Percentiles rank a stretch among this genome's conserved stretches.
Evolutionary conservation across 2,113 vertebrate genomes (phyloP).

Genomic region (Coregonus clupeaformis): DNA sequence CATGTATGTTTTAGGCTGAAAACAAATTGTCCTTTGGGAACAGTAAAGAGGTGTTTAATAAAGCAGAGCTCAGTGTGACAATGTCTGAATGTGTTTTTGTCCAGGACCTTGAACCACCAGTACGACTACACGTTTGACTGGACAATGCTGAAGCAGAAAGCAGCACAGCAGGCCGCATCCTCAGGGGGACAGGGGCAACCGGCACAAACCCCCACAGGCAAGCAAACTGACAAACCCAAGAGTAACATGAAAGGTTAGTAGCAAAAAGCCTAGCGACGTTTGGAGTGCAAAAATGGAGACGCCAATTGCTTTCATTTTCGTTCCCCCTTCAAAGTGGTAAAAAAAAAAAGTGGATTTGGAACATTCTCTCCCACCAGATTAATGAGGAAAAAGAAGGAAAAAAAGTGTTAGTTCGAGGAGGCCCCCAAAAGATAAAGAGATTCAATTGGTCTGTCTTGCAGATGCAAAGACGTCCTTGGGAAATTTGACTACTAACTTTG

Average conservation of each 20-base stretch:
- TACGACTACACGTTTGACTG: conserved; percentile 99
- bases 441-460: conserved; percentile 85
- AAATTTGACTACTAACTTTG: conserved; percentile 99
- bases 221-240: conserved; percentile 99
- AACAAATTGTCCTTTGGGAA: too few species aligned
- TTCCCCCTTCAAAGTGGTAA: conserved; percentile 34
- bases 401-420: conserved; percentile 85
- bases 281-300: conserved; percentile 69
- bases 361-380: conserved; percentile 47
- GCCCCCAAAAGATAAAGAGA: conserved; percentile 64
- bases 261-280: conserved; percentile 99
- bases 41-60: too few species aligned
- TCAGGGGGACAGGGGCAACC: conserved; percentile 98
- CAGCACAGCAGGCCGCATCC: conserved; percentile 97
- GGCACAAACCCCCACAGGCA: conserved; percentile 99
- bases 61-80: too few species aligned
- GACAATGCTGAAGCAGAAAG: conserved; percentile 99
- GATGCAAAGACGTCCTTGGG: conserved; percentile 98
- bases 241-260: conserved; percentile 99
- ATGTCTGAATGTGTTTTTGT: conserved; percentile 19
- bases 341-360: conserved; percentile 81
- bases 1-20: too few species aligned
- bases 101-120: conserved; percentile 97
- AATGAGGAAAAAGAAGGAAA: conserved; percentile 18
- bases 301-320: conserved; percentile 72